Evolutionary conservation across 2,113 vertebrate genomes (phyloP), one percentile per base, ranked within the genome.

Genomic region (Eulemur macaco): DNA sequence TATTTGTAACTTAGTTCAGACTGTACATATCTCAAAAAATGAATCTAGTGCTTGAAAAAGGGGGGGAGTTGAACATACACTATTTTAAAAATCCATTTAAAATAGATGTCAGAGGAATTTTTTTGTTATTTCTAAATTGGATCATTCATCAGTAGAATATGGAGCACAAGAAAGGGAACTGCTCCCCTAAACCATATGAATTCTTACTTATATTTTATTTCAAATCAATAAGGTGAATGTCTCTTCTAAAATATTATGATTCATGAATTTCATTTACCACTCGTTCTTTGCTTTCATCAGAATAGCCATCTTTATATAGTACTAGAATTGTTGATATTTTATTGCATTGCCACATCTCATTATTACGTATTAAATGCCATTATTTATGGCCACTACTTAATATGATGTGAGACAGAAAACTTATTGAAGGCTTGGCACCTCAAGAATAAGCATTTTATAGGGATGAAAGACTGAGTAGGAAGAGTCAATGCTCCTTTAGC

Each of bases 71-170:
- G 86, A 98, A 96, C 31, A 96, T 80, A 97, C 8, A 82, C 76
- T 97, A 94, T 96, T 98, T 95, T 77, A 94, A 95, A 96, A 97
- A 96, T 96, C 73, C 66, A 97, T 97, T 97, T 94, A 97, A 98
- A 98, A 97, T 47, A 97, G 66, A 97, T 85, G 89, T 96, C 97
- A 98, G 87, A 96, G 80, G 47, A 15, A 94, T 84, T 95, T 98
- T 97, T 96, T 95, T 93, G 97, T 98, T 97, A 97, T 98, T 98
- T 97, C 80, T 96, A 97, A 98, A 98, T 97, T 27, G 0, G n/a
- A 91, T 92, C 90, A 98, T 96, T 97, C 80, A 94, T 98, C 97
- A 97, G 85, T 56, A 64, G 92, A 96, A 97, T 89, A 95, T 96
- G 89, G 73, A 98, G 91, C 92, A 98, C 97, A 96, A 96, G 89